Percentiles rank a stretch among this genome's conserved stretches.
Evolutionary conservation across 2,888 invertebrate species (phyloP).

Genomic region (Drosophila sordidula): DNA sequence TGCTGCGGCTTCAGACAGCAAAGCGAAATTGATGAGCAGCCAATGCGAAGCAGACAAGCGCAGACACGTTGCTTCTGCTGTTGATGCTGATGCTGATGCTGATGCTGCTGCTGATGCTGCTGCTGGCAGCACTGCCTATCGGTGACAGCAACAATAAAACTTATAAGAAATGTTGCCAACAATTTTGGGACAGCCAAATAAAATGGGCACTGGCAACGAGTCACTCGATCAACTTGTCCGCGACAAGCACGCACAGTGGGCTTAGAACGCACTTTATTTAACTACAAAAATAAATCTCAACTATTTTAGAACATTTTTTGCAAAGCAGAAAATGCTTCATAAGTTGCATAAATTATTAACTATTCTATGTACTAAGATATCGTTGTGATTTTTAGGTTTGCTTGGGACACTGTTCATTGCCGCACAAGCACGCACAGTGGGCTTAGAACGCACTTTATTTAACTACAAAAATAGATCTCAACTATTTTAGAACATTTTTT

Average conservation of each 20-base stretch:
- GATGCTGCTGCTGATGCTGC: too few species aligned
- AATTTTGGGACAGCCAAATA: constrained; percentile 66
- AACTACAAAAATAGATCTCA: not conserved
- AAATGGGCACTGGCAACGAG: constrained; percentile 66
- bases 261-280: not conserved
- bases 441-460: not conserved
- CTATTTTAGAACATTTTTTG: too few species aligned
- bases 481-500: too few species aligned
- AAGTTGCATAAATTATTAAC: too few species aligned
- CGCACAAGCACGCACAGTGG: too few species aligned
- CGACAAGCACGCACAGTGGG: constrained; percentile 18
- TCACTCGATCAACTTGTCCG: constrained; percentile 69
- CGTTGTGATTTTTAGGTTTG: too few species aligned
- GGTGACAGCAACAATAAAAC: constrained; percentile 75
- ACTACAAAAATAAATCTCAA: not conserved
- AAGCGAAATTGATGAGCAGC: constrained; percentile 67
- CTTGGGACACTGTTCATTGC: too few species aligned
- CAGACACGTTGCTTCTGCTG: constrained; percentile 38
- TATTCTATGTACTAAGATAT: too few species aligned
- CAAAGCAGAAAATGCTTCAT: too few species aligned
- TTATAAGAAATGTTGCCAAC: constrained; percentile 66
- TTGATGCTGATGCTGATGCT: not conserved
- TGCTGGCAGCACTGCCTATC: constrained; percentile 54
- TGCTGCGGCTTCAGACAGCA: constrained; percentile 6
- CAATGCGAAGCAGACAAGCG: constrained; percentile 52